These are phyloP conservation scores for Cyclopterus lumpus DNA, from an alignment of 2,797 vertebrate genomes.

Conservation along the genomic window DNA sequence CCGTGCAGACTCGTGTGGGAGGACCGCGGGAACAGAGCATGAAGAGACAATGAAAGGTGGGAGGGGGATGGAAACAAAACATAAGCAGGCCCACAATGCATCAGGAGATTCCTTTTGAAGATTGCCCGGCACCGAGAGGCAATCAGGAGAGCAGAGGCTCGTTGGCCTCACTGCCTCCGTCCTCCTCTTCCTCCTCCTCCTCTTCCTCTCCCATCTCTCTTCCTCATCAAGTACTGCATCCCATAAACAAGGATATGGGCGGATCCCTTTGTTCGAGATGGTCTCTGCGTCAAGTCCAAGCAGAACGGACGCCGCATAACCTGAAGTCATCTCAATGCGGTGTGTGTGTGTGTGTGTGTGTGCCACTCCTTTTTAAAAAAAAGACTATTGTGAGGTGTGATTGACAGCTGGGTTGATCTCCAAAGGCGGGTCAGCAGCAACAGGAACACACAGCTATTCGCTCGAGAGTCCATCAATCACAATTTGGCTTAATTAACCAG, in stretches of 20 bases:
- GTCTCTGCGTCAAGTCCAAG: conserved; percentile 50
- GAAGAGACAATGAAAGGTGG: conserved; percentile 53
- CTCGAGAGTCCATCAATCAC: conserved; percentile 74
- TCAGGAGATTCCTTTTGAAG: conserved; percentile 77
- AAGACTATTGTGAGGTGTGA: conserved; percentile 49
- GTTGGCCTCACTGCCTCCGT: conserved; percentile 58
- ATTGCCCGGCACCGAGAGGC: conserved; percentile 59
- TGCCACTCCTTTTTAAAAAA: conserved; percentile 22
- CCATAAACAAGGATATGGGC: conserved; percentile 55
- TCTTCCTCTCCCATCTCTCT: conserved; percentile 58
- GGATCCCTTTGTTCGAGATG: conserved; percentile 56
- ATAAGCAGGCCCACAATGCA: conserved; percentile 57
- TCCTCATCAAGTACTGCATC: conserved; percentile 62
- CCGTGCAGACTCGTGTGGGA: conserved; percentile 67
- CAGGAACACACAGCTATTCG: conserved; percentile 52
- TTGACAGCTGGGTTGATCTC: conserved; percentile 64
- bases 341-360: too few species aligned
- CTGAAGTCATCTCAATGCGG: conserved; percentile 29
- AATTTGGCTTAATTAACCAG: conserved; percentile 74
- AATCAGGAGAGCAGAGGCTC: conserved; percentile 65
- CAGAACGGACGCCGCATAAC: conserved; percentile 27
- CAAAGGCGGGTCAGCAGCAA: conserved; percentile 49
- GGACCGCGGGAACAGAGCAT: conserved; percentile 40
- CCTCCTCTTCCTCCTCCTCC: conserved; percentile 26
- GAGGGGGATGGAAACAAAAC: conserved; percentile 58